Percentiles rank a stretch among this genome's conserved stretches.
Conservation (phyloP, 2,797 vertebrate species). For the Harpagifer antarcticus region DNA sequence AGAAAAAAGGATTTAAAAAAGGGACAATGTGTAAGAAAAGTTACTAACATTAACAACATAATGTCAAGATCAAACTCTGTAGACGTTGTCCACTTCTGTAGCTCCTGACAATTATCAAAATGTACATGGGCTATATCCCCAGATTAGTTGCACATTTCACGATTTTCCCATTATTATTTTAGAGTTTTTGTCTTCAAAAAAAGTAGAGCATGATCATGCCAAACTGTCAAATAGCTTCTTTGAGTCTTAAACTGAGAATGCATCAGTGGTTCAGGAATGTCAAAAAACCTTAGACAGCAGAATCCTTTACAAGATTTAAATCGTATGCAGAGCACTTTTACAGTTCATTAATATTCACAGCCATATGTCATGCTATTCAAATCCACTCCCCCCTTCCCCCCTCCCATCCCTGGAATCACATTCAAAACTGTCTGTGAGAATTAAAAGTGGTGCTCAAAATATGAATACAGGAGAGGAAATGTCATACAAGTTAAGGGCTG, state of each 20-base stretch:
- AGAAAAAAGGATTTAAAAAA: conserved; percentile 1
- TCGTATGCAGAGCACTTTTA: conserved; percentile 41
- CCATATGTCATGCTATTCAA: conserved; percentile 46
- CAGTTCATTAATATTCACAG: conserved; percentile 55
- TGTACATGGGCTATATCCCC: no score
- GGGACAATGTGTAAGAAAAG: no score
- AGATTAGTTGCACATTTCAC: neutral
- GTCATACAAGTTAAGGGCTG: neutral
- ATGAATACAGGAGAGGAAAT: conserved; percentile 13
- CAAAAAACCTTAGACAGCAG: conserved; percentile 46
- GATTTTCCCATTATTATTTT: conserved; percentile 3
- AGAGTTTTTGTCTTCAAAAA: neutral
- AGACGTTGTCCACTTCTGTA: no score
- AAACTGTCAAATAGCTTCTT: conserved; percentile 33
- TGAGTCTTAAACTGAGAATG: conserved; percentile 25
- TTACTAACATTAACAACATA: no score
- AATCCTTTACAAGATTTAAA: conserved; percentile 38
- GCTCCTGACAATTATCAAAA: no score
- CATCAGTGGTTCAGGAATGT: conserved; percentile 38
- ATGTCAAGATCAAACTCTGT: no score
- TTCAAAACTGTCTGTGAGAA: conserved; percentile 25
- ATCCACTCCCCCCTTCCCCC: conserved; percentile 4
- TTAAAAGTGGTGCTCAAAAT: conserved; percentile 27
- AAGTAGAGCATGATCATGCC: conserved; percentile 16
- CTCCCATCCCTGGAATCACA: conserved; percentile 7